Base-by-base conservation (phyloP, 2,113 vertebrate genomes). In the Zeus faber region DNA sequence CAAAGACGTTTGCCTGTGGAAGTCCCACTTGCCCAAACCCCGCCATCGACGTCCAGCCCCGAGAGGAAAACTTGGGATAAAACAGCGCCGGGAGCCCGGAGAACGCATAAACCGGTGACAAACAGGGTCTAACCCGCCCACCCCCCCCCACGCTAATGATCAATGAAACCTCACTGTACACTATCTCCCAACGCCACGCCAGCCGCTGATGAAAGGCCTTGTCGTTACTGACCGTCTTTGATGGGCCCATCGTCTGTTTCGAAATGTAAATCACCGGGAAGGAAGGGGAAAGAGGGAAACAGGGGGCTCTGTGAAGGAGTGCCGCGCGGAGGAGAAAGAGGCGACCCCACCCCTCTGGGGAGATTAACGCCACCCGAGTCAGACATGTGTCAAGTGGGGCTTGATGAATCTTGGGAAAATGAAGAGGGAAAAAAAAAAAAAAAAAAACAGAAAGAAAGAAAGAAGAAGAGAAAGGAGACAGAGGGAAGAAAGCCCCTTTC, bases 341-440 rank as follows among this genome's bases (percentile, higher is more conserved):
- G 16, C 10, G 4, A 39, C 60, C 78, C 67, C 67, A 67, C 63
- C 83, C 86, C 89, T 88, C 85, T 72, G 66, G 81, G 86, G 89
- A 89, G 84, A 80, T 85, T 84, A 82, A 80, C 70, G 73, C 79
- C 85, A 87, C 80, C 72, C 54, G 52, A 80, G 79, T 85, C 84
- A 86, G 79, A 85, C 83, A 84, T 79, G 72, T 87, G 87, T 89
- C 89, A 89, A 87, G 81, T 76, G 86, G 85, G 83, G 77, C 79
- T 88, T 86, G 85, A 88, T 88, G 87, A 87, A 84, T 84, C 80
- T 74, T 77, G 69, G 49, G 81, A 69, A 79, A 81, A 81, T 41
- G 39, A 41, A 41, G 13, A 16, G 16, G 16, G 24, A 24, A 35
- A 18, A 23, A 29, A 66, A 66, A 56, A 69, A 77, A 72, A 65